Percentiles rank a stretch among this genome's conserved stretches.
Conservation (phyloP, 2,797 vertebrate genomes). For the Enteromius radiatus region DNA sequence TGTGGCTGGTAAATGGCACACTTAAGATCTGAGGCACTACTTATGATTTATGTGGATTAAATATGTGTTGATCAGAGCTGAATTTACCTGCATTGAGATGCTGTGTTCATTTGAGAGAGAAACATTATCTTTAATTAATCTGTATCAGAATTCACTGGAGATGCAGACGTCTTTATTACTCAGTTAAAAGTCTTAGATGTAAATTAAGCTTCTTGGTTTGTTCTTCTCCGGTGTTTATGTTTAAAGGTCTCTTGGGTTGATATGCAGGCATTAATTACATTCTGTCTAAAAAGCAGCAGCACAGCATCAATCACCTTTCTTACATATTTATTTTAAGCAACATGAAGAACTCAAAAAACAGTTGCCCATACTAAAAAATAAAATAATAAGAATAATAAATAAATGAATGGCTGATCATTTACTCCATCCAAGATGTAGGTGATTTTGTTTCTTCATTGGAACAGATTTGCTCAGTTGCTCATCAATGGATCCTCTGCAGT, state of each 20-base stretch:
- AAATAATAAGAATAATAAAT: too few species aligned
- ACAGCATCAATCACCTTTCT: conserved; percentile 12
- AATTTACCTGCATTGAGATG: neutral
- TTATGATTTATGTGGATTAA: too few species aligned
- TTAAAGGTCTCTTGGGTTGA: neutral
- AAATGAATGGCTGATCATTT: neutral
- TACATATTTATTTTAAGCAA: neutral
- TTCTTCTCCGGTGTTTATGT: neutral
- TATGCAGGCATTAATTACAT: neutral
- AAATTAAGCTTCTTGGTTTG: neutral
- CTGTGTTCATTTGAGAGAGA: neutral
- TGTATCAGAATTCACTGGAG: neutral
- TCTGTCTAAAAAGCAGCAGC: conserved; percentile 6
- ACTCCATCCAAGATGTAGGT: neutral
- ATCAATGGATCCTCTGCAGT: neutral
- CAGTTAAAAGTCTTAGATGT: neutral
- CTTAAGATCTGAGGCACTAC: too few species aligned
- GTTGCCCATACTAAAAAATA: too few species aligned
- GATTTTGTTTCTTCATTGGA: neutral
- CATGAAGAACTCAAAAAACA: neutral
- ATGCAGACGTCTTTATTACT: neutral
- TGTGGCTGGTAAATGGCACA: too few species aligned
- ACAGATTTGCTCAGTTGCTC: too few species aligned
- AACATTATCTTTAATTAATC: neutral
- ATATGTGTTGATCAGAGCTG: neutral